Evolutionary conservation across 2,888 invertebrate species (phyloP).

Genomic region (Microdon myrmicae): DNA sequence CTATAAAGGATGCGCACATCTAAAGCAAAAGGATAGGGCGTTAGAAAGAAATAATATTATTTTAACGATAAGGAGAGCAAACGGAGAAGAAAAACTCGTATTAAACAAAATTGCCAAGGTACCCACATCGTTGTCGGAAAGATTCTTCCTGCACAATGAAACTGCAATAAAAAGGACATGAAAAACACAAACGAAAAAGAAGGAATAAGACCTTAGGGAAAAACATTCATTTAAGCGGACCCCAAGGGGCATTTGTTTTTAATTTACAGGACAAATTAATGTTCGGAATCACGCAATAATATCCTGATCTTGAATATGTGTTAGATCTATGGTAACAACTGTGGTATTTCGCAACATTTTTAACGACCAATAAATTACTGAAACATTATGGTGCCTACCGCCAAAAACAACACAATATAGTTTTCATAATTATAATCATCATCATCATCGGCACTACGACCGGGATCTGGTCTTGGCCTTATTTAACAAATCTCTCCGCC

Average conservation of each 20-base stretch:
- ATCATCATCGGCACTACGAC: no score
- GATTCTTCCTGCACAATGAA: conserved; percentile 8
- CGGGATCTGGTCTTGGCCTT: no score
- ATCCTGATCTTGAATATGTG: no score
- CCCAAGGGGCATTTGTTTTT: conserved; percentile 14
- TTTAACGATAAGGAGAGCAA: conserved; percentile 22
- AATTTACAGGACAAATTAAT: no score
- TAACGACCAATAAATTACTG: no score
- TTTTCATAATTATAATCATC: no score
- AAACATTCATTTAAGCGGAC: conserved; percentile 5
- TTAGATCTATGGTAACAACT: no score
- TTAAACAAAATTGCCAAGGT: conserved; percentile 27
- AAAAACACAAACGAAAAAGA: neutral
- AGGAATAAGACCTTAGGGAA: neutral
- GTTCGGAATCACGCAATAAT: no score
- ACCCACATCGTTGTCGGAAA: conserved; percentile 27
- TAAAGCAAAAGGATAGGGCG: neutral
- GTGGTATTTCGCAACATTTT: no score
- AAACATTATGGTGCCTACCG: no score
- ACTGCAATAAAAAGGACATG: neutral
- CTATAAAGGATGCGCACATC: conserved; percentile 3
- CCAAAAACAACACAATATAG: no score
- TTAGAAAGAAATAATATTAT: conserved; percentile 28
- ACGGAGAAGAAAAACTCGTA: conserved; percentile 6
- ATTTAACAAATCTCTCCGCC: no score